A percentile compares a stretch with the other conserved stretches of the same genome.
These are phyloP conservation scores for Pseudorhombus dupliciocellatus DNA, from an alignment of 2,113 vertebrate genomes.

Conservation along the genomic window DNA sequence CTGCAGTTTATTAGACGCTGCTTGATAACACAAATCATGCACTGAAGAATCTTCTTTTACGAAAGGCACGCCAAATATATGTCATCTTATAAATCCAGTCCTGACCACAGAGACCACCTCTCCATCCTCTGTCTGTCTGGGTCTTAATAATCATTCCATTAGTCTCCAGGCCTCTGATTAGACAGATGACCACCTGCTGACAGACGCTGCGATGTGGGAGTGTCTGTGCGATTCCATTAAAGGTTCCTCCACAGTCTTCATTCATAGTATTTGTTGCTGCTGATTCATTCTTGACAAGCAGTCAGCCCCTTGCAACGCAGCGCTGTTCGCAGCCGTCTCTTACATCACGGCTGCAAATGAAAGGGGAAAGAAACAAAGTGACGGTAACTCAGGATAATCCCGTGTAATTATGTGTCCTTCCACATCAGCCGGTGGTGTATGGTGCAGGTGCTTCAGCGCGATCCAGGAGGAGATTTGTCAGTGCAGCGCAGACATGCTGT, in stretches of 20 bases:
- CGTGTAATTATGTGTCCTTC: constrained; percentile 70
- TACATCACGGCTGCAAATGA: constrained; percentile 59
- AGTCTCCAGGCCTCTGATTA: constrained; percentile 45
- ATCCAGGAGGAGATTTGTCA: constrained; percentile 71
- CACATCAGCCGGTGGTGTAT: constrained; percentile 69
- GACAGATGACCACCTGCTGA: constrained; percentile 73
- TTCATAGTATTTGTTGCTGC: constrained; percentile 33
- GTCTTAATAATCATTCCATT: constrained; percentile 58
- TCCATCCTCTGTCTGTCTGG: constrained; percentile 29
- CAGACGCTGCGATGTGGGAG: constrained; percentile 56
- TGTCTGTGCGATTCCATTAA: constrained; percentile 39
- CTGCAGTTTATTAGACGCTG: not conserved
- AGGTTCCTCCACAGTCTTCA: constrained; percentile 41
- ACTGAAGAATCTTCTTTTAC: constrained; percentile 20
- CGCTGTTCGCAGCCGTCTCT: constrained; percentile 40
- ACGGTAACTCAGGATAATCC: constrained; percentile 61
- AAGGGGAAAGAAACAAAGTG: constrained; percentile 70
- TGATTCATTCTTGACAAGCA: constrained; percentile 30
- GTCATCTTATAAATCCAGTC: constrained; percentile 57
- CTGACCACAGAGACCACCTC: constrained; percentile 41
- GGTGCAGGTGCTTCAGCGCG: constrained; percentile 74
- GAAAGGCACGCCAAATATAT: constrained; percentile 28
- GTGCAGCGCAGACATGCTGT: constrained; percentile 60
- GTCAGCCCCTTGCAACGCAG: constrained; percentile 20
- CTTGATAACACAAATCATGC: not conserved